Evolutionary conservation across 1,140 invertebrate genomes (phyloP), one percentile per base, ranked within the genome.

Genomic region (Aphelinus certus): DNA sequence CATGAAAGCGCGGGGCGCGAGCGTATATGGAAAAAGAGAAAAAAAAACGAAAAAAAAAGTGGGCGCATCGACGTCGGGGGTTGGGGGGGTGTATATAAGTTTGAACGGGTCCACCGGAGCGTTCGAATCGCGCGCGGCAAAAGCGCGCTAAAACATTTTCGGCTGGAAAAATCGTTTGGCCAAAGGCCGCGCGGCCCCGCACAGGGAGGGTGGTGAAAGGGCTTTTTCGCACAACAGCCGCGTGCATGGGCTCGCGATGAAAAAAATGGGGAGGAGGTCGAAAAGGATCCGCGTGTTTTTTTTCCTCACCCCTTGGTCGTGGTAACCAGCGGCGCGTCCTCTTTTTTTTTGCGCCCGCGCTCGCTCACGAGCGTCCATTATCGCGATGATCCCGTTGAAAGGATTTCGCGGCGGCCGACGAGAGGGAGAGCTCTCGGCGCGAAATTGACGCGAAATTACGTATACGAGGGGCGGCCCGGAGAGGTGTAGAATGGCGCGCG

Each of bases 311-410:
- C 4, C 45, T 45, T 0, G 26, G 26, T 26, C 26, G 26, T 26
- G 26, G 26, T 26, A 26, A 26, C 26, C 26, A 26, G 45, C 62
- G 62, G 1, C 62, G 9, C 5, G 9, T 45, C n/a, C 10, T 58
- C 5, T 69, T 5, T 26, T 73, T 72, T 73, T 66, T 56, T n/a
- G 51, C 1, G 2, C 9, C 10, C 7, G 7, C 7, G 26, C 7
- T 7, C 56, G 56, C 3, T 4, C 42, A 43, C 55, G 10, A 47
- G 43, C 7, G 46, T 73, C 64, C 72, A 73, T 73, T 73, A 73
- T 49, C 7, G 43, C 64, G 49, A 73, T 73, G 64, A 73, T 62
- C 42, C 63, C 5, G 6, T n/a, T 55, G 49, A 74, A 74, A 74
- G 65, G 65, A 67, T 74, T 68, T 67, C 56, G 49, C n/a, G 48